Evolutionary conservation across 2,888 invertebrate species (phyloP).

Genomic region (Leptopilina syphax): DNA sequence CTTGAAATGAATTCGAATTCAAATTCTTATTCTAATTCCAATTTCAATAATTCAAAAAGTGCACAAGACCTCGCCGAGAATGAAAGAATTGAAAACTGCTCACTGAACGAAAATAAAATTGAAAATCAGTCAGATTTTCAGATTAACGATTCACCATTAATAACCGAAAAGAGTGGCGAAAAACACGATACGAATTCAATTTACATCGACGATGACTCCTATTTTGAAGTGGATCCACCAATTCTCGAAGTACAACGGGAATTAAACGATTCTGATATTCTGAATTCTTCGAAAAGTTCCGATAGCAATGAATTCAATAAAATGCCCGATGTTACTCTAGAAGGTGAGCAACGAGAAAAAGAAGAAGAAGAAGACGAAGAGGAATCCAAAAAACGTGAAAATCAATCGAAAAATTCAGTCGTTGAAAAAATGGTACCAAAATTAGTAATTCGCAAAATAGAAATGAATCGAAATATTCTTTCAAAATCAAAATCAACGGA

Average conservation of each 20-base stretch:
- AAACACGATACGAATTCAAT: not conserved
- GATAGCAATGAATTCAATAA: constrained; percentile 13
- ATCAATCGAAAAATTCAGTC: not conserved
- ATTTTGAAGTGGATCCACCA: constrained; percentile 22
- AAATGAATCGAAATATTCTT: constrained; percentile 59
- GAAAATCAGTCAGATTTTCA: constrained; percentile 3
- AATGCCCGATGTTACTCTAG: constrained; percentile 33
- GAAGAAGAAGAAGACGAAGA: not conserved
- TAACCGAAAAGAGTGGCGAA: not conserved
- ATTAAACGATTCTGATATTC: constrained; percentile 1
- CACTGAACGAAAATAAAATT: not conserved
- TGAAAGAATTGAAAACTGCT: not conserved
- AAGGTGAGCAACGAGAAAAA: not conserved
- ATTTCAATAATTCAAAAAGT: not conserved
- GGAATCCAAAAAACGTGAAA: not conserved
- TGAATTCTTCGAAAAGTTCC: constrained; percentile 23
- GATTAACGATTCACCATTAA: not conserved
- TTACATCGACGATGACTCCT: constrained; percentile 22
- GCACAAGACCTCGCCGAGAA: not conserved
- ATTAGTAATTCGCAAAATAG: constrained; percentile 67
- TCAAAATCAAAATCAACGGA: constrained; percentile 47
- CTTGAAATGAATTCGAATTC: not conserved
- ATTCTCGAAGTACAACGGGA: not conserved
- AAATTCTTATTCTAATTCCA: too few relatives aligned
- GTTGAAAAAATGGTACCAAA: constrained; percentile 64